Evolutionary conservation across 2,888 invertebrate species (phyloP).

Genomic region (Litoditis marina): DNA sequence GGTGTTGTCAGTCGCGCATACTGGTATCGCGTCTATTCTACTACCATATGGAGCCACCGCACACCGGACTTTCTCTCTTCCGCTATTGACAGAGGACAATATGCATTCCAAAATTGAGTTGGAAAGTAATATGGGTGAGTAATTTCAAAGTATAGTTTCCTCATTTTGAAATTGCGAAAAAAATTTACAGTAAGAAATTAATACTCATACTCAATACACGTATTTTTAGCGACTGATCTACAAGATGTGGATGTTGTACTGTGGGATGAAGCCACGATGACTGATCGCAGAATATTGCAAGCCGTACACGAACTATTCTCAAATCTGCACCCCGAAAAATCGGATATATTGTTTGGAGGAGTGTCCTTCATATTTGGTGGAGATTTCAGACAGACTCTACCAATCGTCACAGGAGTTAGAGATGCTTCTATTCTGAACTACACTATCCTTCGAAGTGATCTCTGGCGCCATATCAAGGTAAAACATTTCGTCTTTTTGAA

Average conservation of each 20-base stretch:
- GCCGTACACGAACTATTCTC: background rate
- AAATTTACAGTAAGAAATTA: no score
- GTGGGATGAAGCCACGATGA: constrained; percentile 14
- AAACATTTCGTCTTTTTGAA: background rate
- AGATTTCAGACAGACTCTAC: background rate
- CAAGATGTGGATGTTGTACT: background rate
- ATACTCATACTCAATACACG: no score
- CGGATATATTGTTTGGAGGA: background rate
- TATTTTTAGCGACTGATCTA: background rate
- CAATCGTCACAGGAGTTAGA: background rate
- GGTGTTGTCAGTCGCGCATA: constrained; percentile 14
- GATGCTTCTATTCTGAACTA: background rate
- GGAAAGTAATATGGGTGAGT: background rate
- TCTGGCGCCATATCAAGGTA: background rate
- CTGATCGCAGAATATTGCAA: constrained; percentile 5
- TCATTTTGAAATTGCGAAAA: no score
- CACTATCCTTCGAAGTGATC: background rate
- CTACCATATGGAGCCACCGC: constrained; percentile 7
- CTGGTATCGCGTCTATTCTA: constrained; percentile 8
- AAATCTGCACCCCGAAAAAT: constrained; percentile 4
- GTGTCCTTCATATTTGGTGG: constrained; percentile 1
- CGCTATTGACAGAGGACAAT: background rate
- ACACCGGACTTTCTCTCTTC: constrained; percentile 8
- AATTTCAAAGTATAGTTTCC: no score
- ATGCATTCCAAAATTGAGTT: background rate